A percentile compares a stretch with the other conserved stretches of the same genome.
Conservation (phyloP, 2,113 vertebrate genomes). For the Ifrita kowaldi region DNA sequence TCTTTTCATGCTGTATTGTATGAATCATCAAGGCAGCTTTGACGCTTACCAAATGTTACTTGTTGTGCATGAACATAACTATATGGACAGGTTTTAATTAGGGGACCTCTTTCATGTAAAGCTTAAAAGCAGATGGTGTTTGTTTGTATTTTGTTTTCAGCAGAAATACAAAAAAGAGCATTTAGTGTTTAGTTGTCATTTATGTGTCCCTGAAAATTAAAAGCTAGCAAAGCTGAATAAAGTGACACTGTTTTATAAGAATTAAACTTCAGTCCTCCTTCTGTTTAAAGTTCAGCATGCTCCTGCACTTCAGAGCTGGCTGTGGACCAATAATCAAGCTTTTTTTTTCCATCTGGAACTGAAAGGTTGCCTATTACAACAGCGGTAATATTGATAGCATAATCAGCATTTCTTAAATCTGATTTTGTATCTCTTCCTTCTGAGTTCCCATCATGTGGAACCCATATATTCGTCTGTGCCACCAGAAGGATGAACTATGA, state of each 20-base stretch:
- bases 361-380: not conserved
- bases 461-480: not conserved
- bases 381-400: not conserved
- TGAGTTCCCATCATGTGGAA: not conserved
- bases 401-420: not conserved
- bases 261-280: not conserved
- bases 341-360: not conserved
- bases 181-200: not conserved
- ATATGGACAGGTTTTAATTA: not conserved
- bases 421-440: not conserved
- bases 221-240: not conserved
- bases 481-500: not conserved
- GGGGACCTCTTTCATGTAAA: not conserved
- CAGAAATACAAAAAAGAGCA: not conserved
- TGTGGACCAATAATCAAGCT: not conserved
- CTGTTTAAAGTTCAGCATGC: not conserved
- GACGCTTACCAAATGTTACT: not conserved
- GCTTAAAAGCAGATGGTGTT: not conserved
- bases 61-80: not conserved
- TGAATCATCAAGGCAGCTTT: not conserved
- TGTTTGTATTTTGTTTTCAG: not conserved
- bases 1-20: not conserved
- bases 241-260: not conserved
- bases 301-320: not conserved
- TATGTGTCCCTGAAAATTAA: not conserved